Percentiles rank a stretch among this genome's conserved stretches.
phyloP scores from a whole-genome alignment of 2,888 invertebrate species.

The Hydraecia micacea region DNA sequence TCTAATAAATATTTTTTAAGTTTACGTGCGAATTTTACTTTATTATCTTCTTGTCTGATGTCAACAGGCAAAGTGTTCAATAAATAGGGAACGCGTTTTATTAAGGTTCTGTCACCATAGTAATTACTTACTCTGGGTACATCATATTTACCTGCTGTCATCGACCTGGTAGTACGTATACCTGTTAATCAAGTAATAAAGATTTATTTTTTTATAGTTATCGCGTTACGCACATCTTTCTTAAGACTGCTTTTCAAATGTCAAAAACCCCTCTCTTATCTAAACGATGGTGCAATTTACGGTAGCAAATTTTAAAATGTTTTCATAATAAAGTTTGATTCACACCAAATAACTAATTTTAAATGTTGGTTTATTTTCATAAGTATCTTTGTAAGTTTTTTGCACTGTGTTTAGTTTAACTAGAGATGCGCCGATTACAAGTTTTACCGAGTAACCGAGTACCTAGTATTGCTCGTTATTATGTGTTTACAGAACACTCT shows the following conservation, averaged over 20 bases:
- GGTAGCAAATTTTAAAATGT: slow-evolving; percentile 47
- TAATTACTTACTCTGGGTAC: too few relatives aligned
- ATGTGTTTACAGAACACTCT: too few relatives aligned
- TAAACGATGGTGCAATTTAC: slow-evolving; percentile 52
- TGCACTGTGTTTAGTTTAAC: background rate
- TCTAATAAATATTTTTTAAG: too few relatives aligned
- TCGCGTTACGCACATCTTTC: slow-evolving; percentile 33
- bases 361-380: background rate
- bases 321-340: slow-evolving; percentile 13
- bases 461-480: too few relatives aligned
- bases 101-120: too few relatives aligned
- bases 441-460: too few relatives aligned
- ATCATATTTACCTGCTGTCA: too few relatives aligned
- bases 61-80: too few relatives aligned
- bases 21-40: too few relatives aligned
- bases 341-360: slow-evolving; percentile 5
- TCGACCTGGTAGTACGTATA: too few relatives aligned
- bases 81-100: too few relatives aligned
- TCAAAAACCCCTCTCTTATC: slow-evolving; percentile 51
- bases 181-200: slow-evolving; percentile 3
- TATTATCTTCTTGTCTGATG: too few relatives aligned
- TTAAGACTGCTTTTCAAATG: slow-evolving; percentile 40
- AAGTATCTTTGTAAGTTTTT: background rate
- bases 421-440: background rate
- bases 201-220: background rate